Base-by-base conservation (phyloP, 2,113 vertebrate genomes). In the Aphyosemion australe region DNA sequence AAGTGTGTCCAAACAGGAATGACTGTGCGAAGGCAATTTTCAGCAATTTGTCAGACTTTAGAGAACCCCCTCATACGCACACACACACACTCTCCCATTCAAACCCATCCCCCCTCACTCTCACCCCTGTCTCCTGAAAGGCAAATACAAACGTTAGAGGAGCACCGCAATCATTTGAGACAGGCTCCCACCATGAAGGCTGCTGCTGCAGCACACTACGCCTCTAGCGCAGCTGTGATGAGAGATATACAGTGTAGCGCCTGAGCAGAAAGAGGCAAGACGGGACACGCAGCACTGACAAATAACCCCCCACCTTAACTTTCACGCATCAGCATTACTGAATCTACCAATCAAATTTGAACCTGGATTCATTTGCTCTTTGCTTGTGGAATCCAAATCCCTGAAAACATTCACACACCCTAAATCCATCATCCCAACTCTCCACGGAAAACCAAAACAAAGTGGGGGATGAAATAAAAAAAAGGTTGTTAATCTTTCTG, bases 1-100 rank as follows among this genome's bases (percentile, higher is more conserved):
- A 76, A 90, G 88, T 91, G 91, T 88, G 86, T 91, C 92, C 87
- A 91, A 92, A 91, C 90, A 89, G 84, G 87, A 92, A 91, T 82
- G 89, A 89, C 87, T 84, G 91, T 84, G 84, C 91, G 92, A 90
- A 88, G 90, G 92, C 90, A 94, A 93, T 93, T 94, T 93, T 92
- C 86, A 74, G 90, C 90, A 93, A 93, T 94, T 94, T 94, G 92
- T 94, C 93, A 92, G 89, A 89, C 92, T 93, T 92, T 80, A 86
- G 85, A 90, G 84, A 72, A 76, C 65, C 71, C 79, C 79, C 86
- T n/a, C 41, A 12, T 79, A 34, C 45, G 57, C 37, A 21, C 49
- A 50, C 63, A 52, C 51, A 37, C 51, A 75, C 56, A 54, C 50
- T 5, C 49, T 6, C 20, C 13, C 61, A 56, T 46, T 10, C 34